Evolutionary conservation across 2,888 invertebrate genomes (phyloP).

Genomic region (Epirrhoe alternata): DNA sequence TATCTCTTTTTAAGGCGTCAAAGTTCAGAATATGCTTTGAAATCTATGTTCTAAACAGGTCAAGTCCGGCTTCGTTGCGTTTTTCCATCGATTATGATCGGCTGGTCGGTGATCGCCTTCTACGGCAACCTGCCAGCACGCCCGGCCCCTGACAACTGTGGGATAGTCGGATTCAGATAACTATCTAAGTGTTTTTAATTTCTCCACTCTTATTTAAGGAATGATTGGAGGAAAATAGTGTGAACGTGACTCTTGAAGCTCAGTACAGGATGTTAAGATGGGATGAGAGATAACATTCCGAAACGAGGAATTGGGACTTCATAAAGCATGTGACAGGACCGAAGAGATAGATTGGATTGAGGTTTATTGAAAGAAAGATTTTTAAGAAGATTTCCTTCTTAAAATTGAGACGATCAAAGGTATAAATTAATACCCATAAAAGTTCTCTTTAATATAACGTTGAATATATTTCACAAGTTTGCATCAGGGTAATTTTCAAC

Average conservation of each 20-base stretch:
- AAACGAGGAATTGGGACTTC: background rate
- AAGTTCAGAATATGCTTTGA: conserved; percentile 7
- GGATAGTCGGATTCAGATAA: conserved; percentile 73
- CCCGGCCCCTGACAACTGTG: conserved; percentile 74
- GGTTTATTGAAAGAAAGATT: background rate
- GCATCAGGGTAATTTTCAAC: conserved; percentile 16
- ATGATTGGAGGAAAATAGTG: conserved; percentile 18
- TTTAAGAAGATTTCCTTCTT: too few relatives aligned
- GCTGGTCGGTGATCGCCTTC: conserved; percentile 68
- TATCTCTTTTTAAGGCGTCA: conserved; percentile 6
- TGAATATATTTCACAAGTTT: conserved; percentile 7
- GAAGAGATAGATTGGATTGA: background rate
- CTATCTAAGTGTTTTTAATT: conserved; percentile 76
- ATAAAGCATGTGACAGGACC: background rate
- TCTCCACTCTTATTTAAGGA: conserved; percentile 64
- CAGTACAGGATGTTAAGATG: background rate
- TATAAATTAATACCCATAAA: background rate
- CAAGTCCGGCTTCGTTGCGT: conserved; percentile 78
- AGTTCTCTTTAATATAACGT: background rate
- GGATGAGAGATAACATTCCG: background rate
- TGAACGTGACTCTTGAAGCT: conserved; percentile 11
- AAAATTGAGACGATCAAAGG: too few relatives aligned
- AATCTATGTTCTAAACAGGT: conserved; percentile 63
- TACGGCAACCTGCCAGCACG: conserved; percentile 70
- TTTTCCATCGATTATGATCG: conserved; percentile 80